Evolutionary conservation across 2,113 vertebrate species (phyloP).

Genomic region (Oncorhynchus nerka): DNA sequence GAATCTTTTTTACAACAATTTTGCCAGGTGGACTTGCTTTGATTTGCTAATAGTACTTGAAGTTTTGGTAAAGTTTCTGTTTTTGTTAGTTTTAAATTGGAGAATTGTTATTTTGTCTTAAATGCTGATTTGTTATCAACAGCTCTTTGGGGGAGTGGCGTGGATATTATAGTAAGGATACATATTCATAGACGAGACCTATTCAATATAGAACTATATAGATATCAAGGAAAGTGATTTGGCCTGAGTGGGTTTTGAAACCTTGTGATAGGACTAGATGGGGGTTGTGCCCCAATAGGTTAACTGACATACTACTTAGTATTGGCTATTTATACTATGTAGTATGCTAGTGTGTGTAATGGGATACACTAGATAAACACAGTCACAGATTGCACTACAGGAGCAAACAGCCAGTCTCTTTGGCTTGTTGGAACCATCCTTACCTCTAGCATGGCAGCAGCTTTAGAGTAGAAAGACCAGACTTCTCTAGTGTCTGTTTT

Average conservation of each 20-base stretch:
- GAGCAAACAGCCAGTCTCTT: conserved; percentile 35
- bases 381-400: conserved; percentile 54
- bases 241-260: conserved; percentile 51
- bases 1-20: conserved; percentile 64
- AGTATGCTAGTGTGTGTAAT: background rate
- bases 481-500: background rate
- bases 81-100: conserved; percentile 49
- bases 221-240: conserved; percentile 27
- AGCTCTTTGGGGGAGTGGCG: conserved; percentile 37
- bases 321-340: background rate
- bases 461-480: conserved; percentile 28
- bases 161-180: conserved; percentile 23
- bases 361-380: conserved; percentile 27
- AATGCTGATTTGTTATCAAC: conserved; percentile 34
- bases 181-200: conserved; percentile 50
- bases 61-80: conserved; percentile 87
- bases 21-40: conserved; percentile 86
- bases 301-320: conserved; percentile 3
- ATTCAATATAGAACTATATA: conserved; percentile 41
- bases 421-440: conserved; percentile 39
- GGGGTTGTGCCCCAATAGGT: conserved; percentile 15
- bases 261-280: conserved; percentile 54
- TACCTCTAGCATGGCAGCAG: conserved; percentile 34
- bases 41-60: conserved; percentile 93
- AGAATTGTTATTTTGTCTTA: conserved; percentile 54